Base-by-base conservation (phyloP, 2,888 invertebrate genomes). In the Troilus luridus region DNA sequence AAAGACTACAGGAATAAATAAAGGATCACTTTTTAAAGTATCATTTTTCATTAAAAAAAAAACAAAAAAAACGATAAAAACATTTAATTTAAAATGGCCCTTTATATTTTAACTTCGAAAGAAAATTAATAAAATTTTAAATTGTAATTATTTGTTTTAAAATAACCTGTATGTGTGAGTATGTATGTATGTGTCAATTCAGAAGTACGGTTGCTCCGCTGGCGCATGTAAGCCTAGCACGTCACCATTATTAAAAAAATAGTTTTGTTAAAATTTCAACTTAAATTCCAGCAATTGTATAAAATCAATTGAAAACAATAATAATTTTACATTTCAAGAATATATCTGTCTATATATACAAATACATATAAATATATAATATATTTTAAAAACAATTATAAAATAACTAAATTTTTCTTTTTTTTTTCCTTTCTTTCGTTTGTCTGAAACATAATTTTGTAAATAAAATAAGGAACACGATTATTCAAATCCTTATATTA, bases 381-480 rank as follows among this genome's bases (percentile, higher is more conserved):
- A 81, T 81, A 54, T 54, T 81, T 81, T 54, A 67, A 24, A 81
- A 81, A 81, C 81, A 81, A 54, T 81, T 17, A 81, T 81, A 81
- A 81, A 77, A 81, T 54, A 54, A 81, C 19, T 81, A 19, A 81
- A 81, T 17, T 41, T 54, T 19, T 81, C 8, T 9, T 54, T 81
- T 81, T n/a, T 81, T 81, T 77, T 77, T 77, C 27, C 54, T 81
- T 81, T 14, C 54, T 81, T 67, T 67, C 19, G 3, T 67, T 81
- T 56, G 17, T 19, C 54, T 81, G 81, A 81, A 54, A 56, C 41
- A 81, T 81, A 81, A 81, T 81, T 81, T 81, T 54, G 54, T 54
- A 54, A 81, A 54, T 81, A 54, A 81, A 56, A 67, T 67, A 81
- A 81, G 81, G 81, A 81, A 81, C 81, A 81, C 81, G 21, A 77